These are phyloP conservation scores for Holothuria scabra DNA, from an alignment of 53 echinoderm and acorn worm genomes.

Conservation along the genomic window DNA sequence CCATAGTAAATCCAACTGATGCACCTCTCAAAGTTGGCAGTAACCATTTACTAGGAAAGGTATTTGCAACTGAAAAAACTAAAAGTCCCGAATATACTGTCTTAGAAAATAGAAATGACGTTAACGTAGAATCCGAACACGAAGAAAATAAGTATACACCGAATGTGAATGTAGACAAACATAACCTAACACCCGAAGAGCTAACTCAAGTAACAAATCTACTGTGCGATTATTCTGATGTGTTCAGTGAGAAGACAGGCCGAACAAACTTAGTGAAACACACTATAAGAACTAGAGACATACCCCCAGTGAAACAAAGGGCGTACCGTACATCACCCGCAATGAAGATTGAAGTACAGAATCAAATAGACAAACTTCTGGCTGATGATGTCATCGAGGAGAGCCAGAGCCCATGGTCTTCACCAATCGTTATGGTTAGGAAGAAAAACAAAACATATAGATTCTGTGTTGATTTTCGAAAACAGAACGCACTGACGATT, in stretches of 20 bases:
- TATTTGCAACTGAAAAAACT: neutral
- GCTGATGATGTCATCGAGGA: conserved; percentile 43
- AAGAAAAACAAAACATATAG: conserved; percentile 51
- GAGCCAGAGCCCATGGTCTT: conserved; percentile 50
- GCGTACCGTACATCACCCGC: conserved; percentile 61
- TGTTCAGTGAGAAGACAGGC: conserved; percentile 39
- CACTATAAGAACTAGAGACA: conserved; percentile 41
- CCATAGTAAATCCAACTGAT: conserved; percentile 5
- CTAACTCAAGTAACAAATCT: neutral
- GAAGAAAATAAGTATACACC: neutral
- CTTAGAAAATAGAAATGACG: neutral
- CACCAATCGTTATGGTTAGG: conserved; percentile 58
- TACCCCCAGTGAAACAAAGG: conserved; percentile 58
- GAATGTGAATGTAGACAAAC: neutral
- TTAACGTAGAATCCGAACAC: neutral
- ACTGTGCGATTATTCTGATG: neutral
- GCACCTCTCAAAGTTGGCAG: neutral
- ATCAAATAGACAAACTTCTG: conserved; percentile 41
- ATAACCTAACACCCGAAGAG: neutral
- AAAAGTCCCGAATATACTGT: too few relatives aligned
- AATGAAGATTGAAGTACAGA: conserved; percentile 45
- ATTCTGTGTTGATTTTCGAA: conserved; percentile 47
- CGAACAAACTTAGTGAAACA: conserved; percentile 50
- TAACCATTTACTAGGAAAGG: neutral
- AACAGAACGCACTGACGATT: conserved; percentile 34